Evolutionary conservation across 1,140 invertebrate genomes (phyloP).

Genomic region (Drosophila busckii): DNA sequence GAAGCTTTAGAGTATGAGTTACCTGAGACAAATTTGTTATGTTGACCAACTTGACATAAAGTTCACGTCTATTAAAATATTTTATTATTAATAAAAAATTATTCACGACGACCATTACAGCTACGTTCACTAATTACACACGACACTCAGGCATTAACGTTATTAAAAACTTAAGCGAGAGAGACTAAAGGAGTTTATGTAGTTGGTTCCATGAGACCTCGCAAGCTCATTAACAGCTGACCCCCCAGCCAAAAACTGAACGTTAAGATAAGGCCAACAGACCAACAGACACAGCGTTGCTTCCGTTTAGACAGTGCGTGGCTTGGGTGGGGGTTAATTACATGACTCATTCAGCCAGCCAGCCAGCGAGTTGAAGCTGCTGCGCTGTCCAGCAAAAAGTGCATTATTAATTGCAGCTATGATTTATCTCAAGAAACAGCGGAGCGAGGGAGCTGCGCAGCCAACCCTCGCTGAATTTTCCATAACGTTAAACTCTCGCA

Average conservation of each 20-base stretch:
- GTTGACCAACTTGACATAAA: too few species aligned
- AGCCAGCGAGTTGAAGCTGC: conserved; percentile 38
- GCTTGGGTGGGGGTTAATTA: conserved; percentile 42
- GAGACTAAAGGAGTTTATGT: too few species aligned
- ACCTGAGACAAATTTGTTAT: too few species aligned
- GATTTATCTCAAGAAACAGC: conserved; percentile 65
- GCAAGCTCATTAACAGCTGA: conserved; percentile 30
- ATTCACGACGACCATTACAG: too few species aligned
- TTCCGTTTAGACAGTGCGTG: conserved; percentile 30
- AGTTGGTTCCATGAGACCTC: too few species aligned
- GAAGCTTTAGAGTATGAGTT: too few species aligned
- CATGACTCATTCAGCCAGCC: conserved; percentile 52
- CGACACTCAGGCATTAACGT: too few species aligned
- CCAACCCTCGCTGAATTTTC: conserved; percentile 51
- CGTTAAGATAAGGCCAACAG: conserved; percentile 3
- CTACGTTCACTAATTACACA: too few species aligned
- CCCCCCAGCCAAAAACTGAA: conserved; percentile 2
- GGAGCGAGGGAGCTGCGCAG: conserved; percentile 2
- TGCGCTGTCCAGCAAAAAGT: conserved; percentile 13
- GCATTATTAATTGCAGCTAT: conserved; percentile 69
- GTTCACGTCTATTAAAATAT: too few species aligned
- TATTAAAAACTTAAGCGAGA: too few species aligned
- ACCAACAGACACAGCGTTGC: background rate
- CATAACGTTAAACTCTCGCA: conserved; percentile 56
- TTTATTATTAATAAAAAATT: too few species aligned